These are phyloP conservation scores for Dione vanillae DNA, from an alignment of 2,888 invertebrate species.

Conservation along the genomic window DNA sequence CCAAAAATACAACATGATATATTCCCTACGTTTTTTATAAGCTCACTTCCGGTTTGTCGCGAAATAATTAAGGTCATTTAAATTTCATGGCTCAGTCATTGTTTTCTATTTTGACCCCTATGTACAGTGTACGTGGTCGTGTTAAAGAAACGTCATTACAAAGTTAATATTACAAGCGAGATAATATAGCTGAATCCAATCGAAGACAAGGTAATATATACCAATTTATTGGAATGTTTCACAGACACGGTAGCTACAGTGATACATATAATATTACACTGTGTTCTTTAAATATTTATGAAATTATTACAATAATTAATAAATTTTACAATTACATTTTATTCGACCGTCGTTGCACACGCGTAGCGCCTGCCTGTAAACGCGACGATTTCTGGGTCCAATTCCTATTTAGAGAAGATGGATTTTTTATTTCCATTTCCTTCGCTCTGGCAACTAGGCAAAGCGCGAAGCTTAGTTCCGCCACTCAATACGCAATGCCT, in stretches of 20 bases:
- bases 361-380: no score
- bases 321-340: background rate
- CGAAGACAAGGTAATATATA: background rate
- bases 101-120: conserved; percentile 1
- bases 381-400: no score
- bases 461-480: no score
- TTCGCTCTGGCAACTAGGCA: no score
- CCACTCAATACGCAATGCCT: no score
- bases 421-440: no score
- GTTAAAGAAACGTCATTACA: background rate
- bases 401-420: no score
- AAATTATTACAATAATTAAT: background rate
- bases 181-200: background rate
- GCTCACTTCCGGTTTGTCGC: conserved; percentile 23
- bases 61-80: conserved; percentile 28
- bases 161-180: background rate
- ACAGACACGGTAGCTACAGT: background rate
- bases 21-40: background rate
- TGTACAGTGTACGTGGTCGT: background rate
- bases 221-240: background rate
- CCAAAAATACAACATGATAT: background rate
- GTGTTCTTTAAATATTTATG: no score
- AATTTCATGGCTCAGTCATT: conserved; percentile 20
- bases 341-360: no score
- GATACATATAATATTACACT: background rate